phyloP scores from a whole-genome alignment of 2,797 vertebrate species.

The Geotrypetes seraphini region DNA sequence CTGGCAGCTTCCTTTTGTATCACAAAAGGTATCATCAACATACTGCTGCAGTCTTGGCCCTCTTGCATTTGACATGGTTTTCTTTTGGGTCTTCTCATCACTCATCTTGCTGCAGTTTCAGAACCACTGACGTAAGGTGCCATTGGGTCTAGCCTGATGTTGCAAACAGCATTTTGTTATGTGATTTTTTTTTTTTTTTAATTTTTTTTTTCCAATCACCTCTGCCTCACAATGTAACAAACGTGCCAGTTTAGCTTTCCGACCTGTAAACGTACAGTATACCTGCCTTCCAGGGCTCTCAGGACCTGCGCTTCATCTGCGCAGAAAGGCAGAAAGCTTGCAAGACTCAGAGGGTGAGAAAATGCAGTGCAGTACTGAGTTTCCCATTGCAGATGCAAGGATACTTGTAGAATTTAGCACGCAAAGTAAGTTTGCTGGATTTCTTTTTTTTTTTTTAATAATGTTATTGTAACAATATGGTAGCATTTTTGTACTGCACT shows the following conservation, averaged over 20 bases:
- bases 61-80: no score
- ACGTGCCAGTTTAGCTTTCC: conserved; percentile 4
- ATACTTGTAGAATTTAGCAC: conserved; percentile 18
- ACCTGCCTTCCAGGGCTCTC: conserved; percentile 14
- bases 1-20: no score
- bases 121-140: no score
- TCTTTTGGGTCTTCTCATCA: no score
- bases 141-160: no score
- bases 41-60: no score
- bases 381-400: conserved; percentile 12
- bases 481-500: conserved; percentile 5
- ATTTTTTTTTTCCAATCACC: no score
- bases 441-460: conserved; percentile 8
- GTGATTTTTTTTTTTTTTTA: no score
- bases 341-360: conserved; percentile 13
- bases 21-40: no score
- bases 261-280: conserved; percentile 14
- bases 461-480: neutral
- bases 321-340: conserved; percentile 12
- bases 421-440: conserved; percentile 19
- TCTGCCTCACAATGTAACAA: no score
- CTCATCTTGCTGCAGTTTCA: no score
- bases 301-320: conserved; percentile 13
- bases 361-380: conserved; percentile 11
- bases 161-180: neutral